Base-by-base conservation (phyloP, 1,140 invertebrate genomes). In the Musca vetustissima region DNA sequence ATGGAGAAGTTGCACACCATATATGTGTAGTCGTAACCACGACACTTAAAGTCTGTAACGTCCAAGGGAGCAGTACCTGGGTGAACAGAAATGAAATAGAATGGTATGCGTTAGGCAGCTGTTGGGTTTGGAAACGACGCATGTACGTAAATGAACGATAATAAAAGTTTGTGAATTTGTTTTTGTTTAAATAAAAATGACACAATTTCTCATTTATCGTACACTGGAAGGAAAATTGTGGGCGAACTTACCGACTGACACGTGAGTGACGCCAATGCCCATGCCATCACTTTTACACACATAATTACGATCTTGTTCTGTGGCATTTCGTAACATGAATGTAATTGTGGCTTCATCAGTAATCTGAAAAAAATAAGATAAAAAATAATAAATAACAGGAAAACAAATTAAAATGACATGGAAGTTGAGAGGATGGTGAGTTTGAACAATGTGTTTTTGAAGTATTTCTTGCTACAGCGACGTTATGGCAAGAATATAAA, bases 1-100 rank as follows among this genome's bases (percentile, higher is more conserved):
- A 67, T 67, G 22, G 69, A 64, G 49, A 70, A 70, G 25, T 70
- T 68, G 49, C 69, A 70, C 36, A 67, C 36, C 69, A 70, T 70
- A 67, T 70, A 70, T 48, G 67, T 66, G 28, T 67, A 68, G 47
- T 70, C 66, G 15, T 68, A 70, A 15, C 48, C 49, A 15, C 55
- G 66, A 64, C 69, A 70, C 19, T 52, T 19, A 24, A 70, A 68
- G 36, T 70, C 49, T 22, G 15, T 47, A n/a, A 70, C 64, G 19
- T n/a, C 55, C 36, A 48, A 19, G 21, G 69, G 69, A 14, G 57
- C 22, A 19, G 55, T 64, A 28, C 69, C 57, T 61, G 36, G n/a
- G 8, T 43, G 21, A 61, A 36, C 19, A 43, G 17, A 61, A 61
- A 21, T 59, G 7, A 43, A 61, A 36, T 1, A 43, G 14, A 61